Evolutionary conservation across 2,888 invertebrate genomes (phyloP).

Genomic region (Norana najaformis): DNA sequence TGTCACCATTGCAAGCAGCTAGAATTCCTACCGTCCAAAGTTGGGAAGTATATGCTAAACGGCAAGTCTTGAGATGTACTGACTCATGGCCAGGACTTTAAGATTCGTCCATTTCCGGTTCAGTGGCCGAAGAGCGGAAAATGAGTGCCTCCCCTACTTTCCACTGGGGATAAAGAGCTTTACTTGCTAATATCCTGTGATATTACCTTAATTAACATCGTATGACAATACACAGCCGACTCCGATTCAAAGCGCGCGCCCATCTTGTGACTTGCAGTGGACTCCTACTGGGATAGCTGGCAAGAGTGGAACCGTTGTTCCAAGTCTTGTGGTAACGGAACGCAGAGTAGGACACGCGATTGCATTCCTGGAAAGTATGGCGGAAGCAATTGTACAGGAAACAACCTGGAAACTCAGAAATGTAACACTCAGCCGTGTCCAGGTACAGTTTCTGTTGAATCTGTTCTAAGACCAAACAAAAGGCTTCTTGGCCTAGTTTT

Average conservation of each 20-base stretch:
- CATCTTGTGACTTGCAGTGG: conserved; percentile 37
- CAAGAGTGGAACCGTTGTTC: conserved; percentile 39
- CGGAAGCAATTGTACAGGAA: conserved; percentile 40
- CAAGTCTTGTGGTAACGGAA: conserved; percentile 44
- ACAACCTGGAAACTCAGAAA: conserved; percentile 31
- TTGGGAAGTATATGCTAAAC: not conserved
- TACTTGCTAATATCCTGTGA: too few relatives aligned
- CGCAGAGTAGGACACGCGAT: conserved; percentile 34
- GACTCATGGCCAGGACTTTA: not conserved
- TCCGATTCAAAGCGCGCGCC: not conserved
- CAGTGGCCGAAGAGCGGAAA: not conserved
- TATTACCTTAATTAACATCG: too few relatives aligned
- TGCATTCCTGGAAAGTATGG: conserved; percentile 37
- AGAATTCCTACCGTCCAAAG: too few relatives aligned
- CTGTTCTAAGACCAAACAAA: not conserved
- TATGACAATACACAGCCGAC: not conserved
- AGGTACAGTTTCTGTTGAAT: conserved; percentile 42
- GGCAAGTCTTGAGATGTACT: not conserved
- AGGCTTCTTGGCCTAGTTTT: not conserved
- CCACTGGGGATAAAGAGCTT: too few relatives aligned
- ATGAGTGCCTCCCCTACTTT: not conserved
- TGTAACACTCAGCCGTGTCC: conserved; percentile 53
- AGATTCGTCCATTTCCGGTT: not conserved
- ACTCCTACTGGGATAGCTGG: conserved; percentile 43
- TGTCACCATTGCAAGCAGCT: too few relatives aligned